Evolutionary conservation across 64 coral and sea anemone genomes (phyloP), one percentile per base, ranked within the genome.

Genomic region (Cladopsammia gracilis): DNA sequence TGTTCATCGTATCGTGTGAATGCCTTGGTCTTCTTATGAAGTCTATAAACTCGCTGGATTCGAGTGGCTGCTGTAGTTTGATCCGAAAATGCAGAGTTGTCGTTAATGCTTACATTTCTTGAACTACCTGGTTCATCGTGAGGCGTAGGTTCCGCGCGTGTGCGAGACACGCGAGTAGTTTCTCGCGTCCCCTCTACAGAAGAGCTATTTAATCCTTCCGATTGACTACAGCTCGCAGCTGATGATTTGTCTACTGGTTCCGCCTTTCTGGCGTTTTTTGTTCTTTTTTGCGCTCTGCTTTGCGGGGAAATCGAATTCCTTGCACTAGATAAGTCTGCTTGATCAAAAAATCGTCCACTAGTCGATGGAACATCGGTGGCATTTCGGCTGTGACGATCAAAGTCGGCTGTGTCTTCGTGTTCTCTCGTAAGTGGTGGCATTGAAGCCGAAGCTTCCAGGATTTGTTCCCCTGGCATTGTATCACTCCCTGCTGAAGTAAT

Each of bases 31-130:
- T 87, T 86, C 69, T 70, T 94, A 50, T 93, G 86, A 25, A 91
- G 87, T 57, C 92, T 89, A 70, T 87, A 98, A 84, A 98, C 83
- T 0, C 96, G 91, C 57, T 98, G 96, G 75, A 98, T 98, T 64
- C 96, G 88, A 52, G 92, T 91, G 15, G 96, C 96, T 56, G 96
- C 96, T 12, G 56, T 68, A 64, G 73, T 75, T 18, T 87, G 88
- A 48, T 84, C 62, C 16, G 10, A n/a, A 49, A 50, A 19, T 26
- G 20, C 57, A 20, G 59, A 20, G 42, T 64, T 46, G 10, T 67
- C 80, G 10, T 84, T 75, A 7, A 18, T 20, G 6, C 20, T 15
- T 25, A 44, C 18, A 9, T 64, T 73, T 68, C 86, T 89, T 16
- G 64, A 20, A 60, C 43, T 46, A 43, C 82, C 52, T 3, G 24